Conservation (phyloP, 1,140 invertebrate genomes). For the Doryteuthis pealeii region DNA sequence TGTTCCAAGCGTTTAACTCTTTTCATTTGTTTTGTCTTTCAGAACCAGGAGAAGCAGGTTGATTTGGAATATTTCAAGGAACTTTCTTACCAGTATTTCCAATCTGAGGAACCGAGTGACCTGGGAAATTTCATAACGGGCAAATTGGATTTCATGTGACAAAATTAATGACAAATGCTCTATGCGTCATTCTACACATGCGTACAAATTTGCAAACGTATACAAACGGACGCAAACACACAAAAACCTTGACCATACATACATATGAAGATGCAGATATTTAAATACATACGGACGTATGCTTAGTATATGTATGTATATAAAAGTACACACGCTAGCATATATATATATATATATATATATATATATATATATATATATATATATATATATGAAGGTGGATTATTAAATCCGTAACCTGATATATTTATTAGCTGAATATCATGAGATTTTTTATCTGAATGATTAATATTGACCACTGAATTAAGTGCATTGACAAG, state of each 20-base stretch:
- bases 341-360: neutral
- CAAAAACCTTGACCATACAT: neutral
- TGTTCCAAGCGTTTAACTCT: too few relatives aligned
- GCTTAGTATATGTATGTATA: neutral
- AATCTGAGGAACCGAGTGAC: constrained; percentile 54
- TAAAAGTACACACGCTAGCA: neutral
- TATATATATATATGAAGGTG: neutral
- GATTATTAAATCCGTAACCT: too few relatives aligned
- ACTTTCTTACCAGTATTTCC: constrained; percentile 55
- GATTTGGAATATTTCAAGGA: constrained; percentile 55
- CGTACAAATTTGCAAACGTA: neutral
- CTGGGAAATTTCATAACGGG: constrained; percentile 61
- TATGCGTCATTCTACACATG: neutral
- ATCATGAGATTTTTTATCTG: too few relatives aligned
- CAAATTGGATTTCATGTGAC: constrained; percentile 43
- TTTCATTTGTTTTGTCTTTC: too few relatives aligned
- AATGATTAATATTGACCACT: too few relatives aligned
- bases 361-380: constrained; percentile 4
- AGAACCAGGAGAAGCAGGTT: constrained; percentile 48
- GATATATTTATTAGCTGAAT: too few relatives aligned
- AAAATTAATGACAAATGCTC: neutral
- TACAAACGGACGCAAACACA: neutral
- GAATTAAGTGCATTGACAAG: too few relatives aligned
- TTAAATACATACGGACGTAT: neutral
- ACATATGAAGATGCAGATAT: neutral